phyloP scores from a whole-genome alignment of 92 coral and sea anemone genomes.

The Ricordea florida region DNA sequence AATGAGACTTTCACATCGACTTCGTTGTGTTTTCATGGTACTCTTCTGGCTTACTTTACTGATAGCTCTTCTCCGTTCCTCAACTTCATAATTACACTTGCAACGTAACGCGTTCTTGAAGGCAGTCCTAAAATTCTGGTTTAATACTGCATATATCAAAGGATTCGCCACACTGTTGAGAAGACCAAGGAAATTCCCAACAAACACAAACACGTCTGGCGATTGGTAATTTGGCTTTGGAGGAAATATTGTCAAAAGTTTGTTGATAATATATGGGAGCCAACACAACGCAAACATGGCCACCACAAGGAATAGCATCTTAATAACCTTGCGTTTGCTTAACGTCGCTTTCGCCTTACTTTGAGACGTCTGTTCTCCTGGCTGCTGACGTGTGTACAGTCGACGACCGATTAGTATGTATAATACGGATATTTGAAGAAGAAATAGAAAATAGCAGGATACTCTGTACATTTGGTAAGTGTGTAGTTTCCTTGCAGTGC shows the following conservation, averaged over 20 bases:
- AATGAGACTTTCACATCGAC: conserved; percentile 11
- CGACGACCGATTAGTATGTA: conserved; percentile 66
- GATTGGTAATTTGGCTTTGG: conserved; percentile 46
- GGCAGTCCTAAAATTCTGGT: conserved; percentile 77
- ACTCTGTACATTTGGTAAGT: conserved; percentile 70
- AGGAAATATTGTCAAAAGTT: conserved; percentile 70
- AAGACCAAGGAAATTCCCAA: conserved; percentile 77
- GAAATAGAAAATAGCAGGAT: conserved; percentile 68
- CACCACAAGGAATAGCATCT: conserved; percentile 80
- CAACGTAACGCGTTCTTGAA: conserved; percentile 79
- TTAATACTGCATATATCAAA: conserved; percentile 75
- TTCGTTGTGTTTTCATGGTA: conserved; percentile 21
- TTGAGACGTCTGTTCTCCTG: conserved; percentile 68
- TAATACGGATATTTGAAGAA: conserved; percentile 76
- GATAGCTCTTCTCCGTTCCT: conserved; percentile 60
- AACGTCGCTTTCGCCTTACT: conserved; percentile 54
- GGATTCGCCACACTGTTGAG: conserved; percentile 83
- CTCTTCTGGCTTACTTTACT: conserved; percentile 9
- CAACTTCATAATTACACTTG: conserved; percentile 72
- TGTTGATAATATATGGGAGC: conserved; percentile 85
- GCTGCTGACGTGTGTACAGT: conserved; percentile 73
- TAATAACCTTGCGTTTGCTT: conserved; percentile 70
- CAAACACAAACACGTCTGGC: conserved; percentile 75
- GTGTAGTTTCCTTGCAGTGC: conserved; percentile 35
- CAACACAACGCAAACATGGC: conserved; percentile 72